A percentile compares a stretch with the other conserved stretches of the same genome.
These are phyloP conservation scores for Drosophila merina DNA, from an alignment of 2,888 invertebrate genomes.

Conservation along the genomic window DNA sequence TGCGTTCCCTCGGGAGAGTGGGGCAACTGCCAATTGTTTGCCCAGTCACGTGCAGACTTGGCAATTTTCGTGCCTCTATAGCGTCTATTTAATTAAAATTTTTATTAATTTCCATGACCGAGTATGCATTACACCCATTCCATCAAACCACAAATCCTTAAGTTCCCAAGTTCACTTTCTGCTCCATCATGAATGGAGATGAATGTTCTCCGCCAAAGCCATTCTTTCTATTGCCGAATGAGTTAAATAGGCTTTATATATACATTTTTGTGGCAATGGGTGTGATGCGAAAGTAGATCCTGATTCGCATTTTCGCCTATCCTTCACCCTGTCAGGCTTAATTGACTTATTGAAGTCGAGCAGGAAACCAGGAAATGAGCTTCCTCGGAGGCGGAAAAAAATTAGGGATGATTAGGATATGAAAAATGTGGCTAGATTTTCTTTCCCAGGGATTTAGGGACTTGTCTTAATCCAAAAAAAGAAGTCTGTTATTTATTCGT, in stretches of 20 bases:
- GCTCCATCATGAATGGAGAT: conserved; percentile 31
- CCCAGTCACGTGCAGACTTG: conserved; percentile 57
- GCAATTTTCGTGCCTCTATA: conserved; percentile 28
- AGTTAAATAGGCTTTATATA: conserved; percentile 7
- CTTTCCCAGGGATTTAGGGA: not conserved
- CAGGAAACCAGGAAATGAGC: not conserved
- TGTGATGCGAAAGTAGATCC: conserved; percentile 16
- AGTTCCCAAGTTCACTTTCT: conserved; percentile 10
- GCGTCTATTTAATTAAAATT: conserved; percentile 65
- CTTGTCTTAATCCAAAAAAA: not conserved
- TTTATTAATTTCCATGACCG: conserved; percentile 53
- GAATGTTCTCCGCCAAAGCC: conserved; percentile 20
- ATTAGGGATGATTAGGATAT: not conserved
- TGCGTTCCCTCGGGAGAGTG: conserved; percentile 25
- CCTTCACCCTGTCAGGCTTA: conserved; percentile 33
- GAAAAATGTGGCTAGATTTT: not conserved
- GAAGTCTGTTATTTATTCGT: too few relatives aligned
- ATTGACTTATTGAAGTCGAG: conserved; percentile 39
- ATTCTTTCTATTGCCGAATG: conserved; percentile 26
- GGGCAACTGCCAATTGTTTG: conserved; percentile 33
- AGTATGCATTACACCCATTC: conserved; percentile 33
- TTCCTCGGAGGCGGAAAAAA: not conserved
- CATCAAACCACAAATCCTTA: conserved; percentile 10
- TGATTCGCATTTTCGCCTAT: conserved; percentile 34
- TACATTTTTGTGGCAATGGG: not conserved